phyloP scores from a whole-genome alignment of 2,888 invertebrate species.

The Plebejus melissa region DNA sequence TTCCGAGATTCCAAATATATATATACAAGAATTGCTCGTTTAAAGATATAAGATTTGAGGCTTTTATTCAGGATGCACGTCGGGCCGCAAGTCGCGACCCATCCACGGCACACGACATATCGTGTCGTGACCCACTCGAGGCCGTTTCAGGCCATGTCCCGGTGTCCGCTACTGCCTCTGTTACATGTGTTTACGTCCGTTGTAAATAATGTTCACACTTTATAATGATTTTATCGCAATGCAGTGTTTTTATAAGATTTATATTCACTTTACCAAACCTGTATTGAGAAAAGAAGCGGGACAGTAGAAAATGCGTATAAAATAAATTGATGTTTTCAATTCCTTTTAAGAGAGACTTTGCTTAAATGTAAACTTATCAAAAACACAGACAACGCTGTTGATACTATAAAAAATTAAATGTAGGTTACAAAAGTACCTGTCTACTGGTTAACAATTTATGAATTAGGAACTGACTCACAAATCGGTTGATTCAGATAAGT shows the following conservation, averaged over 20 bases:
- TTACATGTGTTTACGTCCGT: background rate
- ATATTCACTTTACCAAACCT: slow-evolving; percentile 9
- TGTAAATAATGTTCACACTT: slow-evolving; percentile 28
- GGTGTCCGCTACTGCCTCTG: background rate
- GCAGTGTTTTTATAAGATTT: slow-evolving; percentile 2
- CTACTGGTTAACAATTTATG: no score
- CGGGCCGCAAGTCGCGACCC: background rate
- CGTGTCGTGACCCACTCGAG: background rate
- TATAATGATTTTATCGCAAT: slow-evolving; percentile 15
- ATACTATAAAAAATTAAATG: no score
- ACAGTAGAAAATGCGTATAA: background rate
- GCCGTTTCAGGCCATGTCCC: background rate
- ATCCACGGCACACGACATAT: background rate
- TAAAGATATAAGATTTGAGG: no score
- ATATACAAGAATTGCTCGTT: no score
- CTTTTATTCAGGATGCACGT: background rate
- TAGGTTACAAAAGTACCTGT: no score
- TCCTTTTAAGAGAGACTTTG: background rate
- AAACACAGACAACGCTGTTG: no score
- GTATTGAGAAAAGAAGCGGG: background rate
- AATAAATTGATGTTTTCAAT: background rate
- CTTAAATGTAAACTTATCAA: no score
- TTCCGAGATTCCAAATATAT: no score
- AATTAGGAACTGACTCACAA: no score
- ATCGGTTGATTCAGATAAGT: no score